Evolutionary conservation across 2,888 invertebrate genomes (phyloP), one percentile per base, ranked within the genome.

Genomic region (Eucera pruinosa): DNA sequence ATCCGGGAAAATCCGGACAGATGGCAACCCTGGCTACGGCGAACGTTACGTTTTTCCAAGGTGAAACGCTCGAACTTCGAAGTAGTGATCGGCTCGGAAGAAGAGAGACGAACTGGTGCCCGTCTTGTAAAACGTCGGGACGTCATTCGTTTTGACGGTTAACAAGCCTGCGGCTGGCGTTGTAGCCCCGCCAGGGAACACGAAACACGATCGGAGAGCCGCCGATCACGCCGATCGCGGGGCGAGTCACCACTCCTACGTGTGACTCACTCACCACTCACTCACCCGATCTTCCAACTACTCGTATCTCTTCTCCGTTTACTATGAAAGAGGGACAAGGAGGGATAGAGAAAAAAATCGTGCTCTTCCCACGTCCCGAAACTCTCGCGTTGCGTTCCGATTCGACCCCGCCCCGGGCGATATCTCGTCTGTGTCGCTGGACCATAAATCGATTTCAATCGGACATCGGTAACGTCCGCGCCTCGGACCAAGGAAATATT

Each of bases 331-430:
- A 57, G 64, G 65, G 45, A 60, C 54, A 70, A 20, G 50, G 55
- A 5, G 25, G n/a, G 48, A 57, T 52, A 39, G 60, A 43, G 2
- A 33, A 7, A 20, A 20, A 41, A 67, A 75, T 64, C 66, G 54
- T 70, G 74, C 54, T 73, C 88, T 88, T 88, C 87, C 88, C 88
- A 88, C 87, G 87, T 88, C 83, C 80, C 80, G 67, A 86, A 81
- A 83, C 78, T 83, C 81, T 81, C 70, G 69, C 69, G 62, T 82
- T 77, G 81, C 84, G 23, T 87, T 79, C 81, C 82, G 83, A 83
- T 82, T 83, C 84, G 84, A 87, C 82, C 84, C 86, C 86, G 85
- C 88, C 87, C 79, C 81, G 81, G 82, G 83, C 88, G 74, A 83
- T 81, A 78, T 67, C 82, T 78, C 60, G 60, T 72, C 79, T 70